Evolutionary conservation across 2,888 invertebrate genomes (phyloP).

Genomic region (Lasioglossum calceatum): DNA sequence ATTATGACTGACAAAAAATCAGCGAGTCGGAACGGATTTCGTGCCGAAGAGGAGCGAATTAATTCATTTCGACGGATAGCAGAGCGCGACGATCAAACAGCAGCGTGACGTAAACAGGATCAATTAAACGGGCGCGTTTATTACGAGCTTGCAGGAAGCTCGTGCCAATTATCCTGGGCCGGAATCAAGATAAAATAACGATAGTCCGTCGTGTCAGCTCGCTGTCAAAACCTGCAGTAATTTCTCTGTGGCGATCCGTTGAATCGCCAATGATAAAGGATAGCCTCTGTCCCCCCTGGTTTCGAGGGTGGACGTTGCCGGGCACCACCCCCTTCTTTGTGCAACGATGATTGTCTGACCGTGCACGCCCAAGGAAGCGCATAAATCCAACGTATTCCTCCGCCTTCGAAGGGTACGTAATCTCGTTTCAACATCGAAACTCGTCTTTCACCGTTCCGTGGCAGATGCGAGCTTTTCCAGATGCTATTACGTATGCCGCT

Average conservation of each 20-base stretch:
- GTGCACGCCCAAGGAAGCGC: constrained; percentile 56
- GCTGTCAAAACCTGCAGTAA: constrained; percentile 45
- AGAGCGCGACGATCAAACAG: not conserved
- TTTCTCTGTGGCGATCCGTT: constrained; percentile 58
- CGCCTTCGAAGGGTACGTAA: constrained; percentile 65
- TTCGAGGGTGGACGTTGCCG: constrained; percentile 39
- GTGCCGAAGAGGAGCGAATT: not conserved
- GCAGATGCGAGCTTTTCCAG: constrained; percentile 72
- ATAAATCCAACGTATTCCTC: constrained; percentile 60
- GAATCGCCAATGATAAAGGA: constrained; percentile 55
- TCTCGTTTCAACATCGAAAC: constrained; percentile 74
- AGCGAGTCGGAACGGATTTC: constrained; percentile 1
- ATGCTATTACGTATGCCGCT: constrained; percentile 54
- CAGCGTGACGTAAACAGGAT: not conserved
- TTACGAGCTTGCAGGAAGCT: constrained; percentile 55
- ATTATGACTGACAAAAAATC: not conserved
- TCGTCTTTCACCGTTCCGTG: constrained; percentile 55
- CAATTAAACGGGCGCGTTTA: constrained; percentile 19
- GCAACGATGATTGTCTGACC: constrained; percentile 64
- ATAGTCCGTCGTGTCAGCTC: constrained; percentile 18
- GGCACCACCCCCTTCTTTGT: constrained; percentile 34
- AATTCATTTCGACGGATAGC: not conserved
- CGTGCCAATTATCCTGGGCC: constrained; percentile 58
- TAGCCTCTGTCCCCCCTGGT: constrained; percentile 45
- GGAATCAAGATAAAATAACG: constrained; percentile 44